These are phyloP conservation scores for Struthidea cinerea DNA, from an alignment of 2,113 vertebrate genomes.

Conservation along the genomic window DNA sequence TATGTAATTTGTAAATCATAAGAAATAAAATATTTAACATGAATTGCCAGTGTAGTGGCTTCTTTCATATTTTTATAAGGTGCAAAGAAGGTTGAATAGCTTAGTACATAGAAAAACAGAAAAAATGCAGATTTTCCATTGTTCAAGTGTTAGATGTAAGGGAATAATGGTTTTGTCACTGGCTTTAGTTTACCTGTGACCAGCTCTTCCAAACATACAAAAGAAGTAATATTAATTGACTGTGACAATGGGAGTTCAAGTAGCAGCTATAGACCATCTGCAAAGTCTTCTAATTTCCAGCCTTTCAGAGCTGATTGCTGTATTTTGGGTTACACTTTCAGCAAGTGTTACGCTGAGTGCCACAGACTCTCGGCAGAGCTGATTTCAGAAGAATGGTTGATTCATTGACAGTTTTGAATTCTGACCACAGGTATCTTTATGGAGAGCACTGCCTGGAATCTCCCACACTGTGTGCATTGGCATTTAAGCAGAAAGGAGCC, in stretches of 20 bases:
- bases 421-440: background rate
- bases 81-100: background rate
- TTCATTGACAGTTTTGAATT: background rate
- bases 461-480: background rate
- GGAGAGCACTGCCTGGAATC: background rate
- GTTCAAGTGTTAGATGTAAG: background rate
- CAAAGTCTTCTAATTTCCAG: background rate
- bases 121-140: background rate
- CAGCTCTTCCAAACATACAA: background rate
- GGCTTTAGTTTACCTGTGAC: background rate
- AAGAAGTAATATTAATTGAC: background rate
- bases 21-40: constrained; percentile 26
- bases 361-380: background rate
- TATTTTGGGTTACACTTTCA: background rate
- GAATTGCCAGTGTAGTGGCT: background rate
- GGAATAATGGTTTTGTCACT: background rate
- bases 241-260: background rate
- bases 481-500: background rate
- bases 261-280: background rate
- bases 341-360: accelerated
- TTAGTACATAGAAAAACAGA: background rate
- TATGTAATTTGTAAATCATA: constrained; percentile 48
- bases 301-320: background rate
- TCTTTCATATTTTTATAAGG: background rate
- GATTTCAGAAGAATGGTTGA: background rate